Evolutionary conservation across 2,797 vertebrate species (phyloP), one percentile per base, ranked within the genome.

Genomic region (Melanotaenia pygmaea): DNA sequence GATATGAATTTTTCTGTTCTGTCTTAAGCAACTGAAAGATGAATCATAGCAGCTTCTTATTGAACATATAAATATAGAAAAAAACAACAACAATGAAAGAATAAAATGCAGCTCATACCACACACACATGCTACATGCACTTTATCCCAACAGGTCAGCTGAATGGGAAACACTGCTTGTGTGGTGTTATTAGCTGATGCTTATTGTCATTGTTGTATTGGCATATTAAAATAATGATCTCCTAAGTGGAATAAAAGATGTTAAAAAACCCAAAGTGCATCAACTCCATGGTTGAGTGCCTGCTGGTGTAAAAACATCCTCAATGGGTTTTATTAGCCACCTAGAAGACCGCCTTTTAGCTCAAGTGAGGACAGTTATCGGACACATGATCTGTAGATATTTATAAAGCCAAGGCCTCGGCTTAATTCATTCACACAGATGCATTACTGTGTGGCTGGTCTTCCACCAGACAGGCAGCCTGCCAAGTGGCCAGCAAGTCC

Each of bases 401-500:
- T 93, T 94, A 90, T 94, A 93, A 94, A 94, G 89, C 82, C 87
- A 88, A 91, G 90, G 91, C 83, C 74, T 70, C 2, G 22, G 86
- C 87, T 90, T 93, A 87, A 90, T 94, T 92, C 91, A 88, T 91
- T 94, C 85, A 85, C 91, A 90, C 86, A 82, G 90, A 93, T 95
- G 91, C 92, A 95, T 95, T 94, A 93, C 88, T 83, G 81, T 69
- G 64, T 78, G 71, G 79, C 70, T 72, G 62, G 83, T 84, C 87
- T 86, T 82, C 77, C 83, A 90, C 62, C 82, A 79, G 78, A 58
- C 81, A 72, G 86, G 77, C 85, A 80, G 70, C 67, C 80, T 78
- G 79, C 84, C 87, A 84, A 50, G 34, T 64, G 72, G 79, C 56
- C 81, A 67, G 80, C 82, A 74, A 79, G 80, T 88, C 85, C 86